Conservation (phyloP, 2,113 vertebrate species). For the Hyaena hyaena region DNA sequence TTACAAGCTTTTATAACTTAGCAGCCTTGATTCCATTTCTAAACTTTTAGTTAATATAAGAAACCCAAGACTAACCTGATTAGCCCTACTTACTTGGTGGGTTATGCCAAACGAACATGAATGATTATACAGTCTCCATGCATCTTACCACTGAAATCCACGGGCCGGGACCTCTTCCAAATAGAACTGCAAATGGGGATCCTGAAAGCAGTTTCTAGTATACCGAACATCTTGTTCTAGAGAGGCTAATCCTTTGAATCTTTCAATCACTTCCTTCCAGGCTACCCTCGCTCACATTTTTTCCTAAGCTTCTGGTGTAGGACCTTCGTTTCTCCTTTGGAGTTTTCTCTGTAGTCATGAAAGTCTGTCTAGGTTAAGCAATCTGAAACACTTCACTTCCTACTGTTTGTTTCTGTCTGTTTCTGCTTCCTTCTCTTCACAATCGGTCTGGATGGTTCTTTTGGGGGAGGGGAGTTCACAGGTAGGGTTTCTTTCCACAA, state of each 20-base stretch:
- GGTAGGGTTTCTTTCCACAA: not conserved
- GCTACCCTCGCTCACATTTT: not conserved
- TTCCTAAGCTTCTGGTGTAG: not conserved
- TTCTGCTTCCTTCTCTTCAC: not conserved
- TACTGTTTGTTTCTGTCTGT: not conserved
- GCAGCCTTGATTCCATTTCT: constrained; percentile 48
- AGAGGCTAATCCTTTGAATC: not conserved
- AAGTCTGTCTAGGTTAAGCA: not conserved
- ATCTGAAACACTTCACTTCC: not conserved
- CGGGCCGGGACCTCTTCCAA: not conserved
- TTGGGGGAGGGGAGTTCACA: not conserved
- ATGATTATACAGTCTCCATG: not conserved
- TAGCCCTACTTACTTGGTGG: constrained; percentile 39
- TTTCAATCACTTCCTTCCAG: not conserved
- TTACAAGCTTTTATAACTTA: constrained; percentile 33
- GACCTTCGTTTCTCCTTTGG: not conserved
- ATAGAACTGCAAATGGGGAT: not conserved
- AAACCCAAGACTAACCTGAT: constrained; percentile 57
- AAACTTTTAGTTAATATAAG: constrained; percentile 57
- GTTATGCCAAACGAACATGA: constrained; percentile 23
- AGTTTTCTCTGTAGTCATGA: not conserved
- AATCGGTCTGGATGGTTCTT: not conserved
- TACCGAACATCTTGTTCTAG: not conserved
- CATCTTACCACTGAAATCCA: not conserved
- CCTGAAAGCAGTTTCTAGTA: not conserved